phyloP scores from a whole-genome alignment of 2,113 vertebrate genomes.

The Grammomys dolichurus region DNA sequence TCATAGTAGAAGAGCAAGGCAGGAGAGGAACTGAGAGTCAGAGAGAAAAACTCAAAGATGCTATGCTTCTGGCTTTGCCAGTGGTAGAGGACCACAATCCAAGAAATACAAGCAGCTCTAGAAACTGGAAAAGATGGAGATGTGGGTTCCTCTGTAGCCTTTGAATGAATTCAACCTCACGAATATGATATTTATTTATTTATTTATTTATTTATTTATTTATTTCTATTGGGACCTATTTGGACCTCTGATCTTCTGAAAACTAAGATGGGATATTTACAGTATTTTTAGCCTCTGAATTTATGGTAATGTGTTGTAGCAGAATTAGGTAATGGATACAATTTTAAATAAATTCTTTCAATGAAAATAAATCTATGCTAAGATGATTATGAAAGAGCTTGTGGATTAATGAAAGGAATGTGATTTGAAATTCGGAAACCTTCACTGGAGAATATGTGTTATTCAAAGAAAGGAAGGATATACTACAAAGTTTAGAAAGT shows the following conservation, averaged over 20 bases:
- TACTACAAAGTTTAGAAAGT: constrained; percentile 66
- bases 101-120: neutral
- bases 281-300: neutral
- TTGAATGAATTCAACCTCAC: neutral
- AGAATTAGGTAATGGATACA: neutral
- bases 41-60: neutral
- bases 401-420: constrained; percentile 40
- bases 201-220: neutral
- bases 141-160: neutral
- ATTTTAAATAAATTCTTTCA: constrained; percentile 19
- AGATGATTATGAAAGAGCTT: neutral
- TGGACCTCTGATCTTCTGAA: neutral
- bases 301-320: neutral
- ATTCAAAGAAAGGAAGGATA: constrained; percentile 45
- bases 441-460: neutral
- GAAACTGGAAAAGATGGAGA: neutral
- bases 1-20: neutral
- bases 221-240: neutral
- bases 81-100: neutral
- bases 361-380: neutral
- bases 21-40: neutral
- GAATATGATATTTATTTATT: neutral
- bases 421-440: constrained; percentile 6
- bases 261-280: neutral
- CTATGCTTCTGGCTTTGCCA: neutral